Conservation (phyloP, 2,888 invertebrate species). For the Oscheius myriophilus region DNA sequence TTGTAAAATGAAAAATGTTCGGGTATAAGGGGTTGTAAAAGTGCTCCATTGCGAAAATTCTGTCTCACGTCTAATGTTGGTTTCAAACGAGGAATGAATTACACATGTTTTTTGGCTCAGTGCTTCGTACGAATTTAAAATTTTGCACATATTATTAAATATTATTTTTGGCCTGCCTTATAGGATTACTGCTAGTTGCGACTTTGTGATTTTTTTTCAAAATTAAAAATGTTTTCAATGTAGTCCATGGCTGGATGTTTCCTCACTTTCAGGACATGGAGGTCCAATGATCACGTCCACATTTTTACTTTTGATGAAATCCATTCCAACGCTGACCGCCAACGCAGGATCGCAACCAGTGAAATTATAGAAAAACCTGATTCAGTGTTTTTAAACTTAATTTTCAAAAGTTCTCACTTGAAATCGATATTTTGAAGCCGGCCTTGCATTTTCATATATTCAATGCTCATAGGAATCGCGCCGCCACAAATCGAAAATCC, state of each 20-base stretch:
- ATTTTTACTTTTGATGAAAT: constrained; percentile 47
- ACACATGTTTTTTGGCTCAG: too few relatives aligned
- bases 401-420: constrained; percentile 25
- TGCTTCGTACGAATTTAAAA: too few relatives aligned
- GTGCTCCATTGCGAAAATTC: too few relatives aligned
- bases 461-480: constrained; percentile 39
- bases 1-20: too few relatives aligned
- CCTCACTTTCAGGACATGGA: constrained; percentile 44
- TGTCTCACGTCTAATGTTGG: too few relatives aligned
- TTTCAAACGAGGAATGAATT: too few relatives aligned
- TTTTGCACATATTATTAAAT: too few relatives aligned
- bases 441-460: constrained; percentile 29
- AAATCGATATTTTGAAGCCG: constrained; percentile 37
- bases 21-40: too few relatives aligned
- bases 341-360: constrained; percentile 40
- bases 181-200: too few relatives aligned
- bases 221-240: too few relatives aligned
- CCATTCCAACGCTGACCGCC: constrained; percentile 33
- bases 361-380: constrained; percentile 39
- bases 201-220: too few relatives aligned
- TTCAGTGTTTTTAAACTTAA: background rate
- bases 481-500: constrained; percentile 40
- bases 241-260: background rate
- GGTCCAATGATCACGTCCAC: constrained; percentile 59
- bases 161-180: too few relatives aligned